Conservation (phyloP, 2,797 vertebrate genomes). For the Rhinophrynus dorsalis region DNA sequence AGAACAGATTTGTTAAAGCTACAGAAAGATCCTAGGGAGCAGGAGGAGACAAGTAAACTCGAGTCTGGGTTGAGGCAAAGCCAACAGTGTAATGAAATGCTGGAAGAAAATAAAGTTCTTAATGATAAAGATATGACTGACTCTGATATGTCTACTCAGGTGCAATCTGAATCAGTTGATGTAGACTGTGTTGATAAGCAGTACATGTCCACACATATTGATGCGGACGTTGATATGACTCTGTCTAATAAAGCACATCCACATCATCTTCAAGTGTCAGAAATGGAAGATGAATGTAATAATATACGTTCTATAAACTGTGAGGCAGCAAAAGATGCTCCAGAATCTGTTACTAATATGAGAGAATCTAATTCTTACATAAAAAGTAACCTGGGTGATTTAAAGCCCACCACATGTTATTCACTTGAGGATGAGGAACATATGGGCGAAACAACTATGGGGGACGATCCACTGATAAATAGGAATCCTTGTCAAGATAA, state of each 20-base stretch:
- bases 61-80: not conserved
- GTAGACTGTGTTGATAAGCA: too few species aligned
- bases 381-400: not conserved
- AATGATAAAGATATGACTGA: not conserved
- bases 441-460: not conserved
- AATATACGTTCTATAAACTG: not conserved
- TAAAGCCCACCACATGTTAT: not conserved
- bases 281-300: not conserved
- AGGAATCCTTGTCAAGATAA: not conserved
- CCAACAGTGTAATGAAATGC: not conserved
- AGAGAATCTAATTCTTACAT: not conserved
- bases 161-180: not conserved
- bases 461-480: not conserved
- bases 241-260: not conserved
- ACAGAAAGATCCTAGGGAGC: not conserved
- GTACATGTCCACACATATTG: not conserved
- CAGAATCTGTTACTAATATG: not conserved
- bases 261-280: not conserved
- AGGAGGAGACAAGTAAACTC: not conserved
- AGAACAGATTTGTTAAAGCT: slow-evolving; percentile 1
- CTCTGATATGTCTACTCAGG: not conserved
- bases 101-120: not conserved
- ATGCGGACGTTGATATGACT: not conserved
- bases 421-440: not conserved
- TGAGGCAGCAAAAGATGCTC: not conserved